These are phyloP conservation scores for Branchipolynoe longqiensis DNA, from an alignment of 2,888 invertebrate genomes.

Conservation along the genomic window DNA sequence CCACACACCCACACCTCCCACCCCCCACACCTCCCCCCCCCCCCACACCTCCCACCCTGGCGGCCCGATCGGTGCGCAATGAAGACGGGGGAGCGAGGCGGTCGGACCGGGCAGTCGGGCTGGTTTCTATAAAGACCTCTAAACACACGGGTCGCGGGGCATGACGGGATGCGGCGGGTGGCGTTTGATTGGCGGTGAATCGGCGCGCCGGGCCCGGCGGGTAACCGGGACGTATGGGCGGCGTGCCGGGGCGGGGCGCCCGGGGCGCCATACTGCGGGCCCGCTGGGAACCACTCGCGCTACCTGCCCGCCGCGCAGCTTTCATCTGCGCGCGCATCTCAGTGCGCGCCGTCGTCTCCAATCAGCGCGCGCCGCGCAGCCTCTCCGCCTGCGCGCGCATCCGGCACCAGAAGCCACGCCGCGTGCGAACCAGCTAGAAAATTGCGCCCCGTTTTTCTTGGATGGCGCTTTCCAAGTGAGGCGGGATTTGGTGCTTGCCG, in stretches of 20 bases:
- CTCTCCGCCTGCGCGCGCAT: neutral
- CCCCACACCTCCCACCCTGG: too few relatives aligned
- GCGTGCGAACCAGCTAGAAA: too few relatives aligned
- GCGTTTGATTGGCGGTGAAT: conserved; percentile 19
- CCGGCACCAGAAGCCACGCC: too few relatives aligned
- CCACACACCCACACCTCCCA: too few relatives aligned
- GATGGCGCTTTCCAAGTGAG: too few relatives aligned
- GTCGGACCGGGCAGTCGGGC: conserved; percentile 2
- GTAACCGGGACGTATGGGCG: neutral
- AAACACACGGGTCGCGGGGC: neutral
- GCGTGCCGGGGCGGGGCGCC: neutral
- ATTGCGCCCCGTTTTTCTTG: too few relatives aligned
- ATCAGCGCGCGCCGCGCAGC: too few relatives aligned
- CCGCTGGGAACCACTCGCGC: neutral
- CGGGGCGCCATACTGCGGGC: conserved; percentile 10
- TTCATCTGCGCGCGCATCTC: too few relatives aligned
- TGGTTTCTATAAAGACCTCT: conserved; percentile 31
- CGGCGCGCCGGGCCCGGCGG: neutral
- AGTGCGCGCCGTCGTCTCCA: too few relatives aligned
- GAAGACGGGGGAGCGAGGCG: conserved; percentile 13
- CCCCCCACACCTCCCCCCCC: too few relatives aligned
- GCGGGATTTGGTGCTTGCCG: too few relatives aligned
- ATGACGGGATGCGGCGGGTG: too few relatives aligned
- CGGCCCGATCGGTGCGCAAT: neutral
- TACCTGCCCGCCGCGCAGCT: neutral